Evolutionary conservation across 2,113 vertebrate genomes (phyloP), one percentile per base, ranked within the genome.

Genomic region (Motacilla tschutschensis): DNA sequence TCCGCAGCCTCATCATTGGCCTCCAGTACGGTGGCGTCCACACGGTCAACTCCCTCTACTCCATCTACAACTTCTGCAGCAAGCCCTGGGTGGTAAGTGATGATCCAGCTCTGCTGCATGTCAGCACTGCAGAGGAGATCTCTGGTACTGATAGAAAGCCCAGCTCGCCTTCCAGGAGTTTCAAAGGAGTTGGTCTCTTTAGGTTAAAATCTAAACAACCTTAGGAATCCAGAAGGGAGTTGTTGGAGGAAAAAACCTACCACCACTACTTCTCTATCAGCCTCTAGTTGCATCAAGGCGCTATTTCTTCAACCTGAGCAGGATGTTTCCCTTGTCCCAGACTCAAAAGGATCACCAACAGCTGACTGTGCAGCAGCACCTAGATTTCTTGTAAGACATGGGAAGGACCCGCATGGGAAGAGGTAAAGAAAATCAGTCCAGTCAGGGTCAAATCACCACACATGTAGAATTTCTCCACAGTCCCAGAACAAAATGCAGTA

Each of bases 31-130:
- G 99, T 1, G 97, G 97, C 6, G 93, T 99, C 25, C 96, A 97
- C 1, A 97, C 98, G 0, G 73, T 98, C 95, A 99, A 99, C 97
- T 99, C 99, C 8, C 97, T 99, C 51, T 98, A 97, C 91, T 99
- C 99, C 28, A 97, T 98, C 96, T 99, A 99, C 97, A 99, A 99
- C 97, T 99, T 99, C 97, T 99, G 99, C 97, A 99, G 98, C 98
- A 99, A 99, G 92, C 99, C 99, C 58, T 99, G 99, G 99, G 98
- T 99, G 98, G 99, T 99, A 96, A 93, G 99, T 93, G 21, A 33
- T 0, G 1, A 41, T n/a, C 35, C 35, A 47, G 22, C 35, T 19
- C 46, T 67, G 21, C 54, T 54, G 17, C 17, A 2, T 14, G 31
- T 6, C 66, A 31, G 18, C 20, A 8, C 63, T 47, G 74, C n/a